phyloP scores from a whole-genome alignment of 2,113 vertebrate species.

The Aspidoscelis tigris region DNA sequence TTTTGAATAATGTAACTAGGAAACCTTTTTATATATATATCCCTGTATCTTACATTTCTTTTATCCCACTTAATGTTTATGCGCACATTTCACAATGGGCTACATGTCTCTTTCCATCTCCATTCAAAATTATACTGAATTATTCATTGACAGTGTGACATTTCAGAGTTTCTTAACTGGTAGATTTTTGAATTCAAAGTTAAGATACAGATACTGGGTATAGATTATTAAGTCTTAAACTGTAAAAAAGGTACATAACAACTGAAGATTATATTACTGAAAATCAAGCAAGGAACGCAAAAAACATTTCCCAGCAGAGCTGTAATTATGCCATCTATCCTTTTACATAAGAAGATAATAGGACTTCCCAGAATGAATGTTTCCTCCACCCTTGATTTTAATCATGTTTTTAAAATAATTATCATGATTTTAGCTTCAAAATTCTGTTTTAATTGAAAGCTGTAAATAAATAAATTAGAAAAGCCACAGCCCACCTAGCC shows the following conservation, averaged over 20 bases:
- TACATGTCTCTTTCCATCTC: conserved; percentile 9
- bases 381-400: no score
- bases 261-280: not conserved
- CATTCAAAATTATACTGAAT: conserved; percentile 14
- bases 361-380: no score
- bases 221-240: not conserved
- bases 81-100: not conserved
- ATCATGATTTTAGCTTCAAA: no score
- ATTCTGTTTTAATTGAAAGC: no score
- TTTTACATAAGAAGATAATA: no score
- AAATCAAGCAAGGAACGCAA: not conserved
- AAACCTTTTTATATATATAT: not conserved
- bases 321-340: not conserved
- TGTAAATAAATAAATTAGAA: no score
- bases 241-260: not conserved
- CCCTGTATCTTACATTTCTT: not conserved
- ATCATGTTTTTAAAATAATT: no score
- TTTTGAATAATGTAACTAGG: not conserved
- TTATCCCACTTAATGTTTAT: conserved; percentile 22
- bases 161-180: not conserved
- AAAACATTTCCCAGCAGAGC: not conserved
- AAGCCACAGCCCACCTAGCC: no score
- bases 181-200: accelerated
- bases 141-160: conserved; percentile 38
- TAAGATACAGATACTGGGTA: not conserved